Evolutionary conservation across 2,797 vertebrate species (phyloP), one percentile per base, ranked within the genome.

Genomic region (Chaenodraco wilsoni): DNA sequence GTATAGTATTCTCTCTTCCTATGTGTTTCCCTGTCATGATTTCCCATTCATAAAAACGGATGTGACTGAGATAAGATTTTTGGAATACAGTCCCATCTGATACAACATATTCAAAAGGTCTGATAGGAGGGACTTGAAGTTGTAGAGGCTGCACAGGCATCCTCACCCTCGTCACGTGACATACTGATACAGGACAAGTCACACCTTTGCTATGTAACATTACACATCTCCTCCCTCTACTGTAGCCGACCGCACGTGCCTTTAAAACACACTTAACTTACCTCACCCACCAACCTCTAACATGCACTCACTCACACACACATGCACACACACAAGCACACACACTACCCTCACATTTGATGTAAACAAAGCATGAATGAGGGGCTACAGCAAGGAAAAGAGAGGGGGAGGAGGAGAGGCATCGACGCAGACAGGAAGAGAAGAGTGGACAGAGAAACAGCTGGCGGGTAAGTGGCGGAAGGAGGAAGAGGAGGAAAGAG

Each of bases 341-440:
- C 58, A 45, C 62, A 40, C 45, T 55, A 33, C 16, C 37, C 58
- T 65, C 82, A 84, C 83, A 79, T 74, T 84, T 52, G 79, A 84
- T 84, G 87, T 91, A 91, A 93, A 91, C 88, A 92, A 93, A 90
- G 76, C 85, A 87, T 93, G 92, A 94, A 91, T 84, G 93, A 94
- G 93, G 87, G 83, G 87, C 87, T 65, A 89, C 79, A 88, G 87
- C 77, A 61, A 76, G 70, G 72, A 70, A 79, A 58, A 46, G 45
- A 17, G 43, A 43, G 62, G 27, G 48, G 64, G 65, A 56, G 82
- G 70, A 76, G 68, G 62, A 63, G 78, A 76, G 61, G 66, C 70
- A 79, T 67, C 65, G 64, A 85, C 61, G 74, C 82, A 89, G 85
- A 87, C 75, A 85, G 79, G 76, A 85, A 89, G 84, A 82, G 52